These are phyloP conservation scores for Piprites chloris DNA, from an alignment of 2,113 vertebrate species.

Conservation along the genomic window DNA sequence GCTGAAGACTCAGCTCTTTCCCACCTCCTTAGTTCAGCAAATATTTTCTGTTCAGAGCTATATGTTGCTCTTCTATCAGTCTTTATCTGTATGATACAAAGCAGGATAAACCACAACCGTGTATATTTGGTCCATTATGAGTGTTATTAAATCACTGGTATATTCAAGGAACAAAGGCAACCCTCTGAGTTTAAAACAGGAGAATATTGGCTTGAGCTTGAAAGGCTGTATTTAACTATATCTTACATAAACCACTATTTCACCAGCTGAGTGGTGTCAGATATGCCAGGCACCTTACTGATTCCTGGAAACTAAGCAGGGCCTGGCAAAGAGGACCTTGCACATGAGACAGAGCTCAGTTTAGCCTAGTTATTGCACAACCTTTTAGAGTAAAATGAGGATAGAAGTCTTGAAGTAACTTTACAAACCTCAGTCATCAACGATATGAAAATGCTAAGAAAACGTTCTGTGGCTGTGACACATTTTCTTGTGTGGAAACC, in stretches of 20 bases:
- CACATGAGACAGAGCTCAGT: background rate
- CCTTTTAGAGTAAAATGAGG: background rate
- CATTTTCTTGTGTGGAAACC: background rate
- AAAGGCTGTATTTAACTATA: slow-evolving; percentile 11
- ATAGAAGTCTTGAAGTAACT: background rate
- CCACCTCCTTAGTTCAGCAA: background rate
- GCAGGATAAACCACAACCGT: slow-evolving; percentile 12
- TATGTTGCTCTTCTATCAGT: background rate
- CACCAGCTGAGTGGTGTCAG: background rate
- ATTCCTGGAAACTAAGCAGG: background rate
- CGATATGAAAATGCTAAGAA: background rate
- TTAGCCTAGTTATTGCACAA: background rate
- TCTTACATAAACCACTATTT: slow-evolving; percentile 4
- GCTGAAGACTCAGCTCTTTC: background rate
- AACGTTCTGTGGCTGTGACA: background rate
- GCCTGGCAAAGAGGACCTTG: background rate
- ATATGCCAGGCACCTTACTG: background rate
- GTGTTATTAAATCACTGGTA: slow-evolving; percentile 15
- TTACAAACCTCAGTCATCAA: background rate
- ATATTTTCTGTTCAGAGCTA: background rate
- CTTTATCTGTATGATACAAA: slow-evolving; percentile 50
- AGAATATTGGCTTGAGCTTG: background rate
- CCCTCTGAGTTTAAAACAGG: background rate
- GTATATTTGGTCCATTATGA: slow-evolving; percentile 4
- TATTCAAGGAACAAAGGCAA: background rate